Evolutionary conservation across 2,888 invertebrate genomes (phyloP), one percentile per base, ranked within the genome.

Genomic region (Deilephila porcellus): DNA sequence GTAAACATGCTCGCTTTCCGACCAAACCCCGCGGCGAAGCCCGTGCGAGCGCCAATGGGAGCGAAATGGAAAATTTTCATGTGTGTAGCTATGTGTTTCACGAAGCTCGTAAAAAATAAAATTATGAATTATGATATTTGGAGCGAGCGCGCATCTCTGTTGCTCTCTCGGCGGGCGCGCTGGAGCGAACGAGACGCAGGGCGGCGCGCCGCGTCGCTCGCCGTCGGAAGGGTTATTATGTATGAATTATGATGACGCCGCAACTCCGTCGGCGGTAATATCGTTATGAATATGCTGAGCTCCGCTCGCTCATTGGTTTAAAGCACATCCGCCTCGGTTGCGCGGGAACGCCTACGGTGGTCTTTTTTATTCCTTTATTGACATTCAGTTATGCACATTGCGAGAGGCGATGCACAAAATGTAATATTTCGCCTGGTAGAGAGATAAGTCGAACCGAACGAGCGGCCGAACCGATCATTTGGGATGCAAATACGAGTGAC

Each of bases 201-300:
- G 90, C 90, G 89, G 87, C 86, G 88, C 88, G 85, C 84, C 85
- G 90, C 90, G 88, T 82, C 86, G 89, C 87, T 81, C 85, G 86
- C 79, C 90, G 90, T 90, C 90, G 89, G 92, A 94, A 94, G 95
- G 95, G 95, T 95, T 95, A 94, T 94, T 94, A 94, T 94, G 85
- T 94, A 95, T 95, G 95, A 95, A 93, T 95, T 95, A 95, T 95
- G 94, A 95, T 90, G 93, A 93, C 92, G 92, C 90, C 90, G 93
- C 89, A 83, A 86, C 91, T 89, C 90, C 91, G 93, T 83, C 93
- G 91, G 88, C 93, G 90, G 94, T 94, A 95, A 95, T 94, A 95
- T 92, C 93, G 93, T 94, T 95, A 95, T 95, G 95, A 95, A 95
- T 95, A 95, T 95, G 92, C 93, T 87, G 88, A 86, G 91, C 85